phyloP scores from a whole-genome alignment of 2,888 invertebrate species.

The Polyommatus iphigenia region DNA sequence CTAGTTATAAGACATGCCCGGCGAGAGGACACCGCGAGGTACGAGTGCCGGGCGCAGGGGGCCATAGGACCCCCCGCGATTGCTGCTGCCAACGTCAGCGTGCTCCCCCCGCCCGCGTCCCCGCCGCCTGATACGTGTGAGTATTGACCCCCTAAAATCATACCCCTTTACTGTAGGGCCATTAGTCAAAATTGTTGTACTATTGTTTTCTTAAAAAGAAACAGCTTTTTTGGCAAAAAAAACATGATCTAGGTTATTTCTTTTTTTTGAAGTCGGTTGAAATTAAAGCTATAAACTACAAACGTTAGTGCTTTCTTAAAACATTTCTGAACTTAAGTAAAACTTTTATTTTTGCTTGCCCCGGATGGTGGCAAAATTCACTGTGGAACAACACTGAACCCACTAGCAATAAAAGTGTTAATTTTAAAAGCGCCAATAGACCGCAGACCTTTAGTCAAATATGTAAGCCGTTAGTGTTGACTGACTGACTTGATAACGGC shows the following conservation, averaged over 20 bases:
- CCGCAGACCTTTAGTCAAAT: too few species aligned
- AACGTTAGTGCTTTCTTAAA: too few species aligned
- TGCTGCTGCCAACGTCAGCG: constrained; percentile 78
- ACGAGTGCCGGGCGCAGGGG: constrained; percentile 90
- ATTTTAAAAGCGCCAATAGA: too few species aligned
- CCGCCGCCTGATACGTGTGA: constrained; percentile 75
- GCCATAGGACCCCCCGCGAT: constrained; percentile 82
- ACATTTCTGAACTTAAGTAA: neutral
- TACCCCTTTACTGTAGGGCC: neutral
- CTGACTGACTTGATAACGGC: too few species aligned
- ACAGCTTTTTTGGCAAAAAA: too few species aligned
- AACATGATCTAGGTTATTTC: too few species aligned
- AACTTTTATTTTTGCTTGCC: neutral
- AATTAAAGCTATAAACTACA: too few species aligned
- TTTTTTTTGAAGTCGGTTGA: too few species aligned
- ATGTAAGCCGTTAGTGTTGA: too few species aligned
- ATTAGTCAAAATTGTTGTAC: too few species aligned
- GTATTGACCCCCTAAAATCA: constrained; percentile 39
- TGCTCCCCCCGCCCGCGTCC: constrained; percentile 58
- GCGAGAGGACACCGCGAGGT: constrained; percentile 87
- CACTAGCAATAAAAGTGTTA: neutral
- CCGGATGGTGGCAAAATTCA: too few species aligned
- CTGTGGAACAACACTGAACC: neutral
- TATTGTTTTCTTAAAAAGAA: too few species aligned
- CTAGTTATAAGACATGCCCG: constrained; percentile 88